Evolutionary conservation across 2,888 invertebrate genomes (phyloP), one percentile per base, ranked within the genome.

Genomic region (Heliconius charithonia): DNA sequence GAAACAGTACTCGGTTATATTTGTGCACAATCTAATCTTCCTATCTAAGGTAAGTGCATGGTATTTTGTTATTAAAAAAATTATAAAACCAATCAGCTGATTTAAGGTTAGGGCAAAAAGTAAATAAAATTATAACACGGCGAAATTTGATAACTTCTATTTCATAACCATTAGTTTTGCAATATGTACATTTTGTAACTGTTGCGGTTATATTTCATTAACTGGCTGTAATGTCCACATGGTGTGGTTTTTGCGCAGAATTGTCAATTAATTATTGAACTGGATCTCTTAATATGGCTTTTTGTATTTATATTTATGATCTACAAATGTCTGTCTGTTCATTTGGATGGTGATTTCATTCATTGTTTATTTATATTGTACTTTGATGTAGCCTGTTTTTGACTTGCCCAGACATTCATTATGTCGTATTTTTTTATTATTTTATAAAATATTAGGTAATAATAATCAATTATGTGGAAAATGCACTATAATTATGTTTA

Each of bases 51-150:
- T 84, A 78, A 80, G 84, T 82, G 56, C 71, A 77, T 78, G 62
- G 45, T 59, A 74, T 71, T 67, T 41, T 56, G 9, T 80, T 29
- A 32, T 73, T 41, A 6, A 66, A 75, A 72, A 67, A 37, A 6
- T 27, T 27, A n/a, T 45, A 22, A 59, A n/a, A 41, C 27, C 75
- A 79, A 72, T 82, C 82, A 82, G 82, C 82, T 81, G 81, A 67
- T 74, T 80, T 76, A 79, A 82, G 82, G 82, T 82, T 82, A 81
- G 37, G n/a, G 22, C 71, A 77, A 76, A 80, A 82, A 80, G 80
- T 78, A 82, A 81, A 81, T 81, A 82, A 78, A 79, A 72, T 77
- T 37, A 76, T 73, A 75, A 76, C 19, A 69, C 77, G 70, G 73
- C 69, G 65, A 74, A 76, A 76, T 82, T 70, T 27, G 69, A 73